A percentile compares a stretch with the other conserved stretches of the same genome.
phyloP scores from a whole-genome alignment of 2,888 invertebrate species.

The Sarcophaga subvicina region DNA sequence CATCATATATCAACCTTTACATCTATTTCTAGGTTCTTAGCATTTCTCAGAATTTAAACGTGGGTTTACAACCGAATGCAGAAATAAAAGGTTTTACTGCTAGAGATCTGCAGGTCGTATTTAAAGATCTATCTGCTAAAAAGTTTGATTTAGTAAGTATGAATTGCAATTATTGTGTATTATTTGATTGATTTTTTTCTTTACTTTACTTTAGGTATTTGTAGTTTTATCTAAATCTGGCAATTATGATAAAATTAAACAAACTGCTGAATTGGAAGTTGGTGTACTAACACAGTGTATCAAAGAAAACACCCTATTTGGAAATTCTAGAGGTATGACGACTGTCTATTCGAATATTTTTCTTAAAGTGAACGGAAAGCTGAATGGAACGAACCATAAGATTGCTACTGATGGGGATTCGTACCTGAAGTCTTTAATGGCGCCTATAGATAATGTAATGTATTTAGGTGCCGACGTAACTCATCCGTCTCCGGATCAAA shows the following conservation, averaged over 20 bases:
- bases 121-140: slow-evolving; percentile 72
- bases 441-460: slow-evolving; percentile 79
- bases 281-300: slow-evolving; percentile 90
- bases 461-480: slow-evolving; percentile 96
- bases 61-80: slow-evolving; percentile 70
- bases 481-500: slow-evolving; percentile 92
- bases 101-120: slow-evolving; percentile 16
- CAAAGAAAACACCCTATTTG: slow-evolving; percentile 83
- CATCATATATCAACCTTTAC: background rate
- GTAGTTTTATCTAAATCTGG: slow-evolving; percentile 84
- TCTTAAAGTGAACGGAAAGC: slow-evolving; percentile 91
- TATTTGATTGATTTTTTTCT: too few species aligned
- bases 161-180: background rate
- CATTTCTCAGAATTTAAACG: slow-evolving; percentile 68
- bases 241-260: slow-evolving; percentile 84
- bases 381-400: slow-evolving; percentile 91
- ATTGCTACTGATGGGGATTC: slow-evolving; percentile 73
- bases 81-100: slow-evolving; percentile 64
- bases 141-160: slow-evolving; percentile 82
- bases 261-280: slow-evolving; percentile 86
- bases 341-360: slow-evolving; percentile 87
- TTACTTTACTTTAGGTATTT: slow-evolving; percentile 75
- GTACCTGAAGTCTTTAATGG: slow-evolving; percentile 57
- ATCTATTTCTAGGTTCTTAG: slow-evolving; percentile 66
- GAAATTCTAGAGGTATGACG: slow-evolving; percentile 81